Conservation (phyloP, 2,113 vertebrate genomes). For the Acrocephalus arundinaceus region DNA sequence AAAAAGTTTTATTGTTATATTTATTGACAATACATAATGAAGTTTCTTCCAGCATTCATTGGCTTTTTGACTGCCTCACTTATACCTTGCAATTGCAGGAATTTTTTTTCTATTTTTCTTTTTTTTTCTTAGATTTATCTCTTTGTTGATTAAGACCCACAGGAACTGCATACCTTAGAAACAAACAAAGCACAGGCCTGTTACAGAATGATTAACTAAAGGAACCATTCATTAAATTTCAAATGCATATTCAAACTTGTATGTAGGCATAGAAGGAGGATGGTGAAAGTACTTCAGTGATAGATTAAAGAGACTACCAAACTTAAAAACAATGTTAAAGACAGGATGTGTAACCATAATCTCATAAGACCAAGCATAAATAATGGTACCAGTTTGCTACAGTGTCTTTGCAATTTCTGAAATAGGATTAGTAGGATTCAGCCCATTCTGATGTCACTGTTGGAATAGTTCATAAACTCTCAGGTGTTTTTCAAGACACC, state of each 20-base stretch:
- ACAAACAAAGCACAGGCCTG: not conserved
- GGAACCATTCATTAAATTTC: not conserved
- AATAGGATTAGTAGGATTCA: not conserved
- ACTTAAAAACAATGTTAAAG: not conserved
- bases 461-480: not conserved
- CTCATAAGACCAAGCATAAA: not conserved
- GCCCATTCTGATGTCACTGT: not conserved
- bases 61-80: not conserved
- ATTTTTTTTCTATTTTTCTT: not conserved
- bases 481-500: not conserved
- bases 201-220: not conserved
- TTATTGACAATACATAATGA: not conserved
- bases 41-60: not conserved
- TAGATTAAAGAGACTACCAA: not conserved
- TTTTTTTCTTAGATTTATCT: not conserved
- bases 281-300: not conserved
- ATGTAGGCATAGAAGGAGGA: not conserved
- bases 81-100: not conserved
- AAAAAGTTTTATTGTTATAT: not conserved
- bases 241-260: not conserved
- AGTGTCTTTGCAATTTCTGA: not conserved
- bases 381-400: not conserved
- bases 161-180: not conserved
- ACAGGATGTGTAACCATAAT: not conserved
- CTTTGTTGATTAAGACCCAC: not conserved